phyloP scores from a whole-genome alignment of 2,888 invertebrate genomes.

The Pristionchus entomophagus region DNA sequence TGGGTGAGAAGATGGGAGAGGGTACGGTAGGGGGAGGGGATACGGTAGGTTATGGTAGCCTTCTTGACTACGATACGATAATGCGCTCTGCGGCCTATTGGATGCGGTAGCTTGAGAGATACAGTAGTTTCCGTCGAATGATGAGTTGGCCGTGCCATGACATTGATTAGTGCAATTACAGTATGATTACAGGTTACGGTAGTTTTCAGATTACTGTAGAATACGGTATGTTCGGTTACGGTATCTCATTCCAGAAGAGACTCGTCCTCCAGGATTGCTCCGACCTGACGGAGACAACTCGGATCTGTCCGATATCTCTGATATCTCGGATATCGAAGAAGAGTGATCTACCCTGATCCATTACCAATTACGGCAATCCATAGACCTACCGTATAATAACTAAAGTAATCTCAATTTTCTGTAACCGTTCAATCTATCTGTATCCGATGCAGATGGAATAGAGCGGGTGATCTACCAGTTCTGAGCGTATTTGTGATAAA shows the following conservation, averaged over 20 bases:
- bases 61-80: too few relatives aligned
- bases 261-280: background rate
- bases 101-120: background rate
- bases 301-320: constrained; percentile 8
- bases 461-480: too few relatives aligned
- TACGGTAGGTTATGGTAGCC: too few relatives aligned
- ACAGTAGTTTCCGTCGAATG: background rate
- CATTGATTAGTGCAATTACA: background rate
- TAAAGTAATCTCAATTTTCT: too few relatives aligned
- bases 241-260: background rate
- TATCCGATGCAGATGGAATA: too few relatives aligned
- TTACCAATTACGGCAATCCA: too few relatives aligned
- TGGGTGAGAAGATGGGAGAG: constrained; percentile 45
- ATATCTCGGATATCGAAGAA: constrained; percentile 46
- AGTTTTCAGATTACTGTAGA: background rate
- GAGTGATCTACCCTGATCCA: constrained; percentile 9
- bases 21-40: too few relatives aligned
- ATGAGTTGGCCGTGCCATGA: background rate
- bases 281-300: background rate
- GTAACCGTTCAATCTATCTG: too few relatives aligned
- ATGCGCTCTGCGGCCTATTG: too few relatives aligned
- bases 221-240: too few relatives aligned
- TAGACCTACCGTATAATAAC: too few relatives aligned
- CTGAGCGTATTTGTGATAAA: too few relatives aligned
- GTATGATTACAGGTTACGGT: background rate